Evolutionary conservation across 35 echinoderm and acorn worm species (phyloP).

Genomic region (Lytechinus pictus): DNA sequence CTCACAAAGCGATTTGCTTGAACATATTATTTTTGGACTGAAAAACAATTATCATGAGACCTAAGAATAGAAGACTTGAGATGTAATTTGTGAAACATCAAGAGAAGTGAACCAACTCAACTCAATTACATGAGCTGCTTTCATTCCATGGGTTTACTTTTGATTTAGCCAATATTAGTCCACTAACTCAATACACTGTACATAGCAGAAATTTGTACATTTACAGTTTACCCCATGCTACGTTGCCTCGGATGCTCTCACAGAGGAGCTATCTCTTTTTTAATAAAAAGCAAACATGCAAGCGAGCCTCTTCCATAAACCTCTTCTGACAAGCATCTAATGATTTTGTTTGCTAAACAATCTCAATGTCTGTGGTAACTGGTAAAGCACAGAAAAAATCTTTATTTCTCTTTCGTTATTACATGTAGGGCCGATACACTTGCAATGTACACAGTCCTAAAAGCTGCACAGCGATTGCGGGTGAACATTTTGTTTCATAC

Average conservation of each 20-base stretch:
- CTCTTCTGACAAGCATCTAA: background rate
- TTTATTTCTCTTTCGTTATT: background rate
- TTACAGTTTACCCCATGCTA: background rate
- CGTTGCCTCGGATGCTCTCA: background rate
- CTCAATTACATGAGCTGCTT: background rate
- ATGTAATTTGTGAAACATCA: background rate
- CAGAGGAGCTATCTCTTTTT: background rate
- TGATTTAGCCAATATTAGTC: background rate
- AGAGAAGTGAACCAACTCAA: background rate
- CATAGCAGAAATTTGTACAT: background rate
- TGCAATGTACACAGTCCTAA: too few species aligned
- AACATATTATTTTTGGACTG: background rate
- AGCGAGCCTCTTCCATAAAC: background rate
- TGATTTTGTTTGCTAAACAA: background rate
- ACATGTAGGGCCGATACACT: too few species aligned
- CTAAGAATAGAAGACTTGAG: background rate
- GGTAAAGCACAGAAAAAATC: background rate
- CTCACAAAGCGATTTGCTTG: background rate
- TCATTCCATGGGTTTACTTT: background rate
- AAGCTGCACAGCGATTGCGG: too few species aligned
- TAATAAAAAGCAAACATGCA: background rate
- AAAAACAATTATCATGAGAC: background rate
- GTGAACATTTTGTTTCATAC: too few species aligned
- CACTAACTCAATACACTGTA: background rate
- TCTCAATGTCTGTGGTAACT: background rate